A percentile compares a stretch with the other conserved stretches of the same genome.
Conservation (phyloP, 2,113 vertebrate genomes). For the Daphoenositta chrysoptera region DNA sequence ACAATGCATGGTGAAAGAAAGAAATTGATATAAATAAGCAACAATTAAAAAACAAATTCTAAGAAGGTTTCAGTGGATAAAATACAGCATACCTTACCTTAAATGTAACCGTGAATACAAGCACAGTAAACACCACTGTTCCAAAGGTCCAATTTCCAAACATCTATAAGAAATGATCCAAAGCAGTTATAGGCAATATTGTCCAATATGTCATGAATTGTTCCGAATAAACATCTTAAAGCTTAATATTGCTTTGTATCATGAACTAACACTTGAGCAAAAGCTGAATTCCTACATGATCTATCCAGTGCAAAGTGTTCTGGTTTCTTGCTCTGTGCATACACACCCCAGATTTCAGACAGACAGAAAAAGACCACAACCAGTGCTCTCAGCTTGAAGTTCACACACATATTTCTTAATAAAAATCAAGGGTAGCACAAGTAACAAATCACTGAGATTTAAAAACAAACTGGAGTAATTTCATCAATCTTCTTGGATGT, state of each 20-base stretch:
- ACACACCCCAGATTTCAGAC: not conserved
- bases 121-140: conserved; percentile 91
- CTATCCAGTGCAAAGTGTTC: not conserved
- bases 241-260: not conserved
- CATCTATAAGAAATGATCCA: conserved; percentile 73
- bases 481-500: not conserved
- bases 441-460: not conserved
- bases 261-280: not conserved
- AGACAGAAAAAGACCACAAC: not conserved
- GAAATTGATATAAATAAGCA: not conserved
- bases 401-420: not conserved
- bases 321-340: not conserved
- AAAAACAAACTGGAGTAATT: not conserved
- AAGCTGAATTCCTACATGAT: not conserved
- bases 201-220: not conserved
- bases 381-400: not conserved
- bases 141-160: conserved; percentile 99
- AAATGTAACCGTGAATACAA: conserved; percentile 93
- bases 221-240: not conserved
- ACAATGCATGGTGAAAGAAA: not conserved
- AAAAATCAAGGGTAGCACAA: not conserved
- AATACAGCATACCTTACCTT: conserved; percentile 77
- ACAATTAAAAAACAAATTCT: not conserved
- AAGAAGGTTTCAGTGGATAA: not conserved
- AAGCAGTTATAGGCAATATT: not conserved